These are phyloP conservation scores for Lophura nycthemera DNA, from an alignment of 2,113 vertebrate genomes.

Conservation along the genomic window DNA sequence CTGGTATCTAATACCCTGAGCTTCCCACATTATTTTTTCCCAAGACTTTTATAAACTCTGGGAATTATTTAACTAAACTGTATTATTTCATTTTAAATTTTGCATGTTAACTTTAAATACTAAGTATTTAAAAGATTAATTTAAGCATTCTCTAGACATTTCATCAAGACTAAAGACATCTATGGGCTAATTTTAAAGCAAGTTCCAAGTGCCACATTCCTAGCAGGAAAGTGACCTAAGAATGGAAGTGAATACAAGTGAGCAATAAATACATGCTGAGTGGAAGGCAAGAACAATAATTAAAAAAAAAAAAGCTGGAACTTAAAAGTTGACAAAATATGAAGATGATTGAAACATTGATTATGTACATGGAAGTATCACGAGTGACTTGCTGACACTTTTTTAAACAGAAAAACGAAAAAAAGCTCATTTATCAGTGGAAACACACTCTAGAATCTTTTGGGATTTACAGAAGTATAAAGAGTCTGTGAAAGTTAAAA, in stretches of 20 bases:
- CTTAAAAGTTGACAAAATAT: background rate
- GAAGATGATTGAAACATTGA: background rate
- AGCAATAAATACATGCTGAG: background rate
- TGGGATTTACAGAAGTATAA: background rate
- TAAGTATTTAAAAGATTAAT: background rate
- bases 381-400: background rate
- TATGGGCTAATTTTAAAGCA: background rate
- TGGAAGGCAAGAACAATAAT: background rate
- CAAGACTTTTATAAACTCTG: background rate
- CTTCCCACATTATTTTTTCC: background rate
- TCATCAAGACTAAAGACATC: background rate
- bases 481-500: background rate
- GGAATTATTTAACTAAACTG: background rate
- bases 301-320: background rate
- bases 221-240: background rate
- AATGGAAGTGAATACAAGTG: background rate
- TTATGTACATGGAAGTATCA: background rate
- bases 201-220: background rate
- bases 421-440: background rate
- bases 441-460: background rate
- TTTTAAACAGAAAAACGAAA: background rate
- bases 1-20: background rate
- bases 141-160: background rate
- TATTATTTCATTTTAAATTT: background rate
- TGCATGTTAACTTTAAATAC: background rate